Conservation (phyloP, 2,888 invertebrate genomes). For the Rhamphomyia laevipes region DNA sequence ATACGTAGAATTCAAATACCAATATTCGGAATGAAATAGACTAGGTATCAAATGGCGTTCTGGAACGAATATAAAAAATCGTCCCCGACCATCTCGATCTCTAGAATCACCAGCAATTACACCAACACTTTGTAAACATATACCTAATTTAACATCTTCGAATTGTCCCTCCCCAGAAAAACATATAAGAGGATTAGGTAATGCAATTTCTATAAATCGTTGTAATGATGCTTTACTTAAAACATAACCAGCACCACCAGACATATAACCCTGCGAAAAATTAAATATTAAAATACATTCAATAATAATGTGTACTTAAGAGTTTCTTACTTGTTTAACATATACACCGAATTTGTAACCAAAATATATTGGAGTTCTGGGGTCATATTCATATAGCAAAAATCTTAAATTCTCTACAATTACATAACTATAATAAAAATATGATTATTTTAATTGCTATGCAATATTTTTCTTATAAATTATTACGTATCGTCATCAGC, state of each 20-base stretch:
- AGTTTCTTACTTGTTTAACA: slow-evolving; percentile 9
- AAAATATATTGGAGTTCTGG: slow-evolving; percentile 66
- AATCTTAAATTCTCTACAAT: slow-evolving; percentile 87
- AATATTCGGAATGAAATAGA: slow-evolving; percentile 67
- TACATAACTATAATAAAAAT: slow-evolving; percentile 56
- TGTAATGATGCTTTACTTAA: slow-evolving; percentile 72
- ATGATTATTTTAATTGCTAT: slow-evolving; percentile 1
- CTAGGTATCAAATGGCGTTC: slow-evolving; percentile 89
- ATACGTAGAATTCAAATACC: slow-evolving; percentile 96
- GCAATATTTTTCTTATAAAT: too few relatives aligned
- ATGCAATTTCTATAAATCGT: slow-evolving; percentile 59
- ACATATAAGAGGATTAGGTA: slow-evolving; percentile 25
- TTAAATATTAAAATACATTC: too few relatives aligned
- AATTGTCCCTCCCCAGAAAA: slow-evolving; percentile 34
- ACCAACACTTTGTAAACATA: slow-evolving; percentile 61
- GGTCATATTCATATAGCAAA: slow-evolving; percentile 62
- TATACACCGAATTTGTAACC: slow-evolving; percentile 85
- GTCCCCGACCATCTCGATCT: slow-evolving; percentile 67
- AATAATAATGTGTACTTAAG: background rate
- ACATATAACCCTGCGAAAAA: slow-evolving; percentile 67
- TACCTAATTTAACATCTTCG: slow-evolving; percentile 39
- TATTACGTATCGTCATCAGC: slow-evolving; percentile 98
- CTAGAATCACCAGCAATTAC: slow-evolving; percentile 78
- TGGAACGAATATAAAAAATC: slow-evolving; percentile 94
- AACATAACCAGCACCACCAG: slow-evolving; percentile 90